phyloP scores from a whole-genome alignment of 2,113 vertebrate species.

The Rhinoderma darwinii region DNA sequence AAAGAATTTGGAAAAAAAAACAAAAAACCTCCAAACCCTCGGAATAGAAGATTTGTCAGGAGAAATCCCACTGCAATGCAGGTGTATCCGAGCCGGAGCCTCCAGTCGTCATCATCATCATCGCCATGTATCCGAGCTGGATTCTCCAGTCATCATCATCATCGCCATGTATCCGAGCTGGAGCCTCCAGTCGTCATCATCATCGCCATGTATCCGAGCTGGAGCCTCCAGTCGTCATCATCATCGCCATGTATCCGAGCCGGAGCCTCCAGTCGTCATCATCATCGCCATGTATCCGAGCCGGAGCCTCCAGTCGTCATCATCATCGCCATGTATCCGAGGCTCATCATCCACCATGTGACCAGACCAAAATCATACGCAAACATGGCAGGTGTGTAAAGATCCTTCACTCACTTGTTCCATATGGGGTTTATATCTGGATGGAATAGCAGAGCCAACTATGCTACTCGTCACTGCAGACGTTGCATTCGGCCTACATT shows the following conservation, averaged over 20 bases:
- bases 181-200: not conserved
- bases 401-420: too few relatives aligned
- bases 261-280: not conserved
- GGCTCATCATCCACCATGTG: not conserved
- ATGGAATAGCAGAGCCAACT: not conserved
- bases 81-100: not conserved
- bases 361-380: not conserved
- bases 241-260: not conserved
- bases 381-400: too few relatives aligned
- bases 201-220: not conserved
- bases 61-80: conserved; percentile 31
- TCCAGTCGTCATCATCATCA: not conserved
- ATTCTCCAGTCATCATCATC: not conserved
- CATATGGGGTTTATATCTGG: too few relatives aligned
- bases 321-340: too few relatives aligned
- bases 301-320: not conserved
- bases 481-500: too few relatives aligned
- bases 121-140: not conserved
- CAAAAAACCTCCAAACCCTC: not conserved
- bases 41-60: conserved; percentile 8
- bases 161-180: not conserved
- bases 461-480: not conserved
- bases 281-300: not conserved
- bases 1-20: too few relatives aligned
- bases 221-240: not conserved